These are phyloP conservation scores for Porites lutea DNA, from an alignment of 64 coral and sea anemone species.

Conservation along the genomic window DNA sequence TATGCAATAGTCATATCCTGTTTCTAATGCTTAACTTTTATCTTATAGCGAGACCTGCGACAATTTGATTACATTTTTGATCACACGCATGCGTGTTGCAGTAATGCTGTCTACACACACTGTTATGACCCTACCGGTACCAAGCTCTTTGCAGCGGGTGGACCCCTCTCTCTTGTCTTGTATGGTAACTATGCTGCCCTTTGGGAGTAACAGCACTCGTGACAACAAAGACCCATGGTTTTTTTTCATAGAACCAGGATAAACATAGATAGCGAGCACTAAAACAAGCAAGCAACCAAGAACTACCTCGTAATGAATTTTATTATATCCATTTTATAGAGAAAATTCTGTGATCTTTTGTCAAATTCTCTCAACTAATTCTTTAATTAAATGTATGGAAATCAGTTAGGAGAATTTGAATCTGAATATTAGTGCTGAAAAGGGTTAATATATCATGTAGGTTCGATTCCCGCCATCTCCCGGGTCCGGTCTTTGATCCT, in stretches of 20 bases:
- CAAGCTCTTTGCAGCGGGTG: constrained; percentile 92
- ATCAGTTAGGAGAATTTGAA: no score
- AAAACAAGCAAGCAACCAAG: no score
- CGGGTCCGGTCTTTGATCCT: no score
- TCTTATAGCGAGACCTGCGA: constrained; percentile 50
- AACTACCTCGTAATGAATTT: no score
- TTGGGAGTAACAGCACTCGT: constrained; percentile 64
- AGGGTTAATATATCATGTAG: no score
- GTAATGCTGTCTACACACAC: constrained; percentile 96
- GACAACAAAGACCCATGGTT: not conserved
- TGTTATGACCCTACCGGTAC: constrained; percentile 94
- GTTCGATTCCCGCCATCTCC: no score
- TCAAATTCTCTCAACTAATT: no score
- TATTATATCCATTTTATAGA: no score
- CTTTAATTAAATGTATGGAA: no score
- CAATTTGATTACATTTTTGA: constrained; percentile 60
- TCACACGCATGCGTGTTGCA: constrained; percentile 64
- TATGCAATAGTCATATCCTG: no score
- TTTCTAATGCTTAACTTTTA: not conserved
- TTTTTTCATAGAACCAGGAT: not conserved
- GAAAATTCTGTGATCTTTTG: no score
- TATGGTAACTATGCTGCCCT: constrained; percentile 95
- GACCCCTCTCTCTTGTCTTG: constrained; percentile 85
- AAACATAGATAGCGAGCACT: not conserved
- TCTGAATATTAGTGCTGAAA: no score